These are phyloP conservation scores for Xylocampa areola DNA, from an alignment of 2,888 invertebrate genomes.

Conservation along the genomic window DNA sequence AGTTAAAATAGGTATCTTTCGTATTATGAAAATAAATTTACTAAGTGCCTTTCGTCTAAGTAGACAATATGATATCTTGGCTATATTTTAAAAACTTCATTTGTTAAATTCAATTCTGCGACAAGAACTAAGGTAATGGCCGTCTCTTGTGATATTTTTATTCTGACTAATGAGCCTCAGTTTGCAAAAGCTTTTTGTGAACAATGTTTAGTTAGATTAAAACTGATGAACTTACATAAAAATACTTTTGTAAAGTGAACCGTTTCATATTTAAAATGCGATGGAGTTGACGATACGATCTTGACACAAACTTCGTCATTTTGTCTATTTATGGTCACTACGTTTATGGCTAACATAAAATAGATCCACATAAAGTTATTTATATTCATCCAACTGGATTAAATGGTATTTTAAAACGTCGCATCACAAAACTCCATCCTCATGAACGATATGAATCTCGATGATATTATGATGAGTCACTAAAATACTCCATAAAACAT, in stretches of 20 bases:
- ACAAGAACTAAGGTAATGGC: constrained; percentile 12
- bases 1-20: background rate
- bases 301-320: no score
- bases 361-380: no score
- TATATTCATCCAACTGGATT: no score
- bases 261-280: background rate
- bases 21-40: constrained; percentile 11
- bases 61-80: constrained; percentile 13
- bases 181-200: constrained; percentile 16
- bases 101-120: constrained; percentile 29
- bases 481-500: background rate
- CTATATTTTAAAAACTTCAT: constrained; percentile 14
- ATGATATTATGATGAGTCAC: background rate
- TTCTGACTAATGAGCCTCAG: constrained; percentile 14
- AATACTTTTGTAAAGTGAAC: background rate
- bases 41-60: constrained; percentile 6
- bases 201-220: constrained; percentile 5
- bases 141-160: constrained; percentile 19
- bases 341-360: no score
- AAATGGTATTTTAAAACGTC: no score
- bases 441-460: no score
- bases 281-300: no score
- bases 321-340: no score
- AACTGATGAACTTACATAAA: background rate
- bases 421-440: no score